Evolutionary conservation across 64 coral and sea anemone species (phyloP).

Genomic region (Stichodactyla helianthus): DNA sequence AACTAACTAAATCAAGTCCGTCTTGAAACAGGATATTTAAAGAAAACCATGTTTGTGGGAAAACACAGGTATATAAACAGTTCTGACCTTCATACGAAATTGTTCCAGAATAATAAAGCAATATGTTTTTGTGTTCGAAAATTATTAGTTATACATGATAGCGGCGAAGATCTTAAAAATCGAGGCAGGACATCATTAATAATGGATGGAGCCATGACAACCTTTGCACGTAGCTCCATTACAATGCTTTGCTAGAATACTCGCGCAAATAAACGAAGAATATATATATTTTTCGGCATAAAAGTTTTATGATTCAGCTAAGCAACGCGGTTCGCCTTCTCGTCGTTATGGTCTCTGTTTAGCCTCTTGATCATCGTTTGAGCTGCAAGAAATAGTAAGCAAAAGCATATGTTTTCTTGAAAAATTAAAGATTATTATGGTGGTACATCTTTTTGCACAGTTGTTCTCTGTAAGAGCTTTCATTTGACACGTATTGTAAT

Average conservation of each 20-base stretch:
- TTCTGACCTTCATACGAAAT: background rate
- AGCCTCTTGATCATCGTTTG: background rate
- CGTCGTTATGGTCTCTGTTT: background rate
- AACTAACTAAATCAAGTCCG: too few relatives aligned
- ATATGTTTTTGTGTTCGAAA: background rate
- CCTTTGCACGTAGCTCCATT: background rate
- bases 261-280: background rate
- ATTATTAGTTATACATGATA: background rate
- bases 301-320: background rate
- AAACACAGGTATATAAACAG: background rate
- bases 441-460: background rate
- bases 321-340: background rate
- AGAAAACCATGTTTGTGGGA: too few relatives aligned
- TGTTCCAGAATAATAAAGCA: background rate
- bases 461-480: background rate
- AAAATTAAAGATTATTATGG: background rate
- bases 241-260: background rate
- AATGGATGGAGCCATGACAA: background rate
- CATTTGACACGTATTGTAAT: background rate
- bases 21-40: too few relatives aligned
- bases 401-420: background rate
- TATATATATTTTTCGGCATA: background rate
- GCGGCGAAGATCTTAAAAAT: background rate
- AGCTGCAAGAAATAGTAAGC: background rate
- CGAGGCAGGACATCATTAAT: background rate